phyloP scores from a whole-genome alignment of 92 coral and sea anemone genomes.

The Bergia sp. region DNA sequence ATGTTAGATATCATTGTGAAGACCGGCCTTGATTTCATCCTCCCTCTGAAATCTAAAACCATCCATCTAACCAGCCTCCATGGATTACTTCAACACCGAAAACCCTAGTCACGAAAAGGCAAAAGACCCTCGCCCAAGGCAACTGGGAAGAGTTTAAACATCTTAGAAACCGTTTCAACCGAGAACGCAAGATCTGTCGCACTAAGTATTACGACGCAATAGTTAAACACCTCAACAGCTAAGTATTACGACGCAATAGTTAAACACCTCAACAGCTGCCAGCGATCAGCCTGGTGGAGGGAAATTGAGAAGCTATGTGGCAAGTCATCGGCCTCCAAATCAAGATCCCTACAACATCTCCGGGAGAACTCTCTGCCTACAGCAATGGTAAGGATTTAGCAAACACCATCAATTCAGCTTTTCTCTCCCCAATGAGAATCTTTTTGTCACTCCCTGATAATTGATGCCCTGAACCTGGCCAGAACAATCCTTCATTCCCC shows the following conservation, averaged over 20 bases:
- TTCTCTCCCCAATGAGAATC: not conserved
- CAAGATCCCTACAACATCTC: not conserved
- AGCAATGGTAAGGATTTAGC: not conserved
- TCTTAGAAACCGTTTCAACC: constrained; percentile 41
- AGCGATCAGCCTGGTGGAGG: constrained; percentile 44
- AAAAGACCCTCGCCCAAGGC: constrained; percentile 28
- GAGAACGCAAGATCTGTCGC: not conserved
- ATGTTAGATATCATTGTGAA: too few relatives aligned
- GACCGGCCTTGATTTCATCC: not conserved
- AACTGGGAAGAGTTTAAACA: not conserved
- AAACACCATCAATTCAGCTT: not conserved
- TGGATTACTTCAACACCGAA: constrained; percentile 25
- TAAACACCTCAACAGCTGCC: constrained; percentile 35
- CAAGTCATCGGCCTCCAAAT: constrained; percentile 2
- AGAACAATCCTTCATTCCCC: not conserved
- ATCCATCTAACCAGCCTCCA: constrained; percentile 34
- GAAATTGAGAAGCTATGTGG: constrained; percentile 41
- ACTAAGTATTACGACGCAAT: constrained; percentile 19
- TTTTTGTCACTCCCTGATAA: not conserved
- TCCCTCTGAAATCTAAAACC: constrained; percentile 34
- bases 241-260: constrained; percentile 27
- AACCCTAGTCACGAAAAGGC: constrained; percentile 28
- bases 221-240: constrained; percentile 14
- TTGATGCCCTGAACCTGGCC: not conserved
- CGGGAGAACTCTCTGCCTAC: not conserved